A percentile compares a stretch with the other conserved stretches of the same genome.
phyloP scores from a whole-genome alignment of 2,888 invertebrate genomes.

The Caenorhabditis auriculariae region DNA sequence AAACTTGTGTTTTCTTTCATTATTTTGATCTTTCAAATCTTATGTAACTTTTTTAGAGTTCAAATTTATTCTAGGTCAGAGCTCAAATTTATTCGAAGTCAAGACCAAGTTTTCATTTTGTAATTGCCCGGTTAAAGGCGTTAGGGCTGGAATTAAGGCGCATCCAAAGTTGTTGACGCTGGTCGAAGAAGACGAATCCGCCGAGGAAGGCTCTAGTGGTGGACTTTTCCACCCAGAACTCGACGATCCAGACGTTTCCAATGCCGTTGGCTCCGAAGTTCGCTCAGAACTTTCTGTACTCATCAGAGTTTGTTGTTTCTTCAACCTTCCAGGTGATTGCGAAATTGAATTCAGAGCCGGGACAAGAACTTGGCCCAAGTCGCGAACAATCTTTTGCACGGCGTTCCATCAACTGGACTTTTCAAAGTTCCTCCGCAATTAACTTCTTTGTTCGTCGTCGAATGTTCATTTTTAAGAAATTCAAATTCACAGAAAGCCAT shows the following conservation, averaged over 20 bases:
- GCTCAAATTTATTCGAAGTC: too few relatives aligned
- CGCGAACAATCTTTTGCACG: slow-evolving; percentile 44
- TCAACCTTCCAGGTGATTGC: background rate
- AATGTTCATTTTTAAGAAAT: background rate
- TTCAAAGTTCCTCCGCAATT: slow-evolving; percentile 35
- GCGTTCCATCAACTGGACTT: slow-evolving; percentile 41
- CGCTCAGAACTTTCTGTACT: slow-evolving; percentile 47
- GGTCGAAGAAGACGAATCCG: slow-evolving; percentile 51
- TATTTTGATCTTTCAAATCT: background rate
- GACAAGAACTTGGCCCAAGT: slow-evolving; percentile 29
- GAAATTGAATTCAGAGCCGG: slow-evolving; percentile 26
- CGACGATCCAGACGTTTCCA: slow-evolving; percentile 57
- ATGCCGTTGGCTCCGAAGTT: slow-evolving; percentile 45
- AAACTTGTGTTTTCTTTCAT: background rate
- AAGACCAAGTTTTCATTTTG: too few relatives aligned
- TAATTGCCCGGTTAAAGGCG: too few relatives aligned
- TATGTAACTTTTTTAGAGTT: too few relatives aligned
- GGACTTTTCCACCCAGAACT: slow-evolving; percentile 52
- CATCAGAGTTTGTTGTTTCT: slow-evolving; percentile 28
- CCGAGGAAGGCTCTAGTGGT: slow-evolving; percentile 37
- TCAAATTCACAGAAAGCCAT: too few relatives aligned
- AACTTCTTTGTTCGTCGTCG: slow-evolving; percentile 14
- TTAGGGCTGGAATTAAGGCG: slow-evolving; percentile 44
- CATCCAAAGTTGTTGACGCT: slow-evolving; percentile 52
- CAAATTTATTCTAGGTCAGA: too few relatives aligned